Evolutionary conservation across 2,797 vertebrate genomes (phyloP).

Genomic region (Ambastaia sidthimunki): DNA sequence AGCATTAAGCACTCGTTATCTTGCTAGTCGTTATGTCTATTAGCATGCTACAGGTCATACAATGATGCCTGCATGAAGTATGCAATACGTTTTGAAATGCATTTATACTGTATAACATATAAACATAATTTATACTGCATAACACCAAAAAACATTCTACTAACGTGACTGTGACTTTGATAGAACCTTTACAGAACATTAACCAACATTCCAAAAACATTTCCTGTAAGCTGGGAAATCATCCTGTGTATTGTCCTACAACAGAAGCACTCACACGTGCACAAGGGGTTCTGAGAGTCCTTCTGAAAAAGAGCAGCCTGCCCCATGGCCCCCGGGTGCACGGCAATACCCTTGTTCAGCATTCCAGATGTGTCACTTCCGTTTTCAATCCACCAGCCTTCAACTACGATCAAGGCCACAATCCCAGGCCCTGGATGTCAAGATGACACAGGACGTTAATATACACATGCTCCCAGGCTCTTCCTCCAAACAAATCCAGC

Average conservation of each 20-base stretch:
- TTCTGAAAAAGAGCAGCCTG: slow-evolving; percentile 43
- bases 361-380: slow-evolving; percentile 77
- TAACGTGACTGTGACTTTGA: too few species aligned
- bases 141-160: too few species aligned
- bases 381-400: slow-evolving; percentile 68
- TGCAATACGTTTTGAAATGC: too few species aligned
- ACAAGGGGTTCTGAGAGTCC: slow-evolving; percentile 33
- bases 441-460: slow-evolving; percentile 74
- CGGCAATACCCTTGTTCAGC: slow-evolving; percentile 74
- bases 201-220: too few species aligned
- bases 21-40: too few species aligned
- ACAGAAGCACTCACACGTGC: slow-evolving; percentile 10
- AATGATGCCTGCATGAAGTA: too few species aligned
- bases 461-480: slow-evolving; percentile 57
- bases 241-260: not conserved
- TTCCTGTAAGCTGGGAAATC: not conserved
- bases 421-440: slow-evolving; percentile 66
- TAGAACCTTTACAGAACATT: too few species aligned
- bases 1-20: too few species aligned
- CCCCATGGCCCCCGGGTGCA: slow-evolving; percentile 23
- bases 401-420: slow-evolving; percentile 66
- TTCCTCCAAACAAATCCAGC: slow-evolving; percentile 53
- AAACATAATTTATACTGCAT: too few species aligned
- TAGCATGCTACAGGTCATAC: too few species aligned
- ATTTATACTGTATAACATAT: too few species aligned